phyloP scores from a whole-genome alignment of 1,140 invertebrate genomes.

The Chionoecetes opilio region DNA sequence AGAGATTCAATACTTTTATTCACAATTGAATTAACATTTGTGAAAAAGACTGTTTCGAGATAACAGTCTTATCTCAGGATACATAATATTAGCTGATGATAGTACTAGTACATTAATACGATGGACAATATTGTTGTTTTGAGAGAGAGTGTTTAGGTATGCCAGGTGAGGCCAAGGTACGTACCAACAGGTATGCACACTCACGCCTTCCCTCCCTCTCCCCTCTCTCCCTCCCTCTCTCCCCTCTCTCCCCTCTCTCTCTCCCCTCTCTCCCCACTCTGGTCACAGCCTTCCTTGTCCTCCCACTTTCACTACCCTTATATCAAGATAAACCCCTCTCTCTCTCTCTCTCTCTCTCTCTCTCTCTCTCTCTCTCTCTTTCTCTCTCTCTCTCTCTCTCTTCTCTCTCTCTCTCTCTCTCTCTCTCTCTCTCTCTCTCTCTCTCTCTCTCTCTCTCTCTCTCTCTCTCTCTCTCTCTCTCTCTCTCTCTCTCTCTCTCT shows the following conservation, averaged over 20 bases:
- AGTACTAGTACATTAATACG: no score
- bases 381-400: not conserved
- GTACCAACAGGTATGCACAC: not conserved
- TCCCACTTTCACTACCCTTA: not conserved
- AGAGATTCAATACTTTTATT: no score
- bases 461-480: not conserved
- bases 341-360: conserved; percentile 29
- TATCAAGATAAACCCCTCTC: not conserved
- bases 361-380: not conserved
- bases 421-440: not conserved
- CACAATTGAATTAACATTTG: no score
- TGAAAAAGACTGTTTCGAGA: no score
- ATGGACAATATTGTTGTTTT: no score
- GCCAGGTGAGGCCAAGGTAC: not conserved
- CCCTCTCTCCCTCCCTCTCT: not conserved
- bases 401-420: not conserved
- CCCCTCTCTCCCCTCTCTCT: not conserved
- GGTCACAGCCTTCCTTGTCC: not conserved
- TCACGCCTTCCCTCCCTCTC: not conserved
- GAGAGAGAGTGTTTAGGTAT: not conserved
- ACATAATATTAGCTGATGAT: no score
- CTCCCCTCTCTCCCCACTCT: not conserved
- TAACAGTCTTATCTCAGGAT: no score
- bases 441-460: not conserved
- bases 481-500: not conserved